A percentile compares a stretch with the other conserved stretches of the same genome.
Evolutionary conservation across 2,888 invertebrate species (phyloP).

Genomic region (Lydus trimaculatus): DNA sequence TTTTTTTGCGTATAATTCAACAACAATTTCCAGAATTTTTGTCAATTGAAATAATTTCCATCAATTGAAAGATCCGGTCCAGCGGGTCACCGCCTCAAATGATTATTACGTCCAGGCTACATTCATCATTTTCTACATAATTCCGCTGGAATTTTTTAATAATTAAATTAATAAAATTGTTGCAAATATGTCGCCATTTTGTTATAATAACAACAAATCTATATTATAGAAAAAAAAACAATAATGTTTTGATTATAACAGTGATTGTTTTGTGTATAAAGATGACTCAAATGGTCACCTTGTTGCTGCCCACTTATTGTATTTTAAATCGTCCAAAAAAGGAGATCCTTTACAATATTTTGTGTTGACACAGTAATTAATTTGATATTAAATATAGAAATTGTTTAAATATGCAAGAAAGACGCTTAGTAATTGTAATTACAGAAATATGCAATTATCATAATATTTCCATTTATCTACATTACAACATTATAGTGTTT

Average conservation of each 20-base stretch:
- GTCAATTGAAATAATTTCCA: neutral
- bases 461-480: neutral
- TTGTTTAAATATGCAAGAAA: neutral
- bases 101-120: conserved; percentile 4
- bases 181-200: conserved; percentile 6
- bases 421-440: neutral
- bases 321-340: neutral
- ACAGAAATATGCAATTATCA: neutral
- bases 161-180: conserved; percentile 6
- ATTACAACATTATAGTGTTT: neutral
- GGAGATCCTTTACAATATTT: neutral
- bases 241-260: neutral
- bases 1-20: neutral
- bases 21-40: neutral
- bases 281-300: neutral
- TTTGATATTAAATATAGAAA: neutral
- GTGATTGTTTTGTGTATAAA: neutral
- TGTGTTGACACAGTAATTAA: neutral
- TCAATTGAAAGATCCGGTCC: conserved; percentile 26
- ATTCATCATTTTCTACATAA: no score
- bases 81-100: conserved; percentile 22
- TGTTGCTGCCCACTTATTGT: neutral
- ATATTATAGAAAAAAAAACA: conserved; percentile 3
- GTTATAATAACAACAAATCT: neutral
- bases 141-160: no score